phyloP scores from a whole-genome alignment of 2,888 invertebrate genomes.

The Pseudoips prasinana region DNA sequence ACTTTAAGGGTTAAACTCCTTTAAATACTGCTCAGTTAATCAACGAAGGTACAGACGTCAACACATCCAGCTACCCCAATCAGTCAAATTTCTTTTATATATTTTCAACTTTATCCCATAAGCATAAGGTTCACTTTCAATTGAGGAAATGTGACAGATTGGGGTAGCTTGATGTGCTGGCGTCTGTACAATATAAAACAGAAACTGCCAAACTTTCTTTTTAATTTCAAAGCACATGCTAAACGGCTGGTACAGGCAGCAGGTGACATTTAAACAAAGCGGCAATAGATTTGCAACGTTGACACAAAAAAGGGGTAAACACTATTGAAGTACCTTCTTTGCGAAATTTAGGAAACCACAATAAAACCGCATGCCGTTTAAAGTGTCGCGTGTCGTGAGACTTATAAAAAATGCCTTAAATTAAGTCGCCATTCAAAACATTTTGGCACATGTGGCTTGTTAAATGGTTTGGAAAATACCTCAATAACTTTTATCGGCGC shows the following conservation, averaged over 20 bases:
- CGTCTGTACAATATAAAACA: too few relatives aligned
- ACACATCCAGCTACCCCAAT: too few relatives aligned
- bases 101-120: too few relatives aligned
- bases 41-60: too few relatives aligned
- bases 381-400: slow-evolving; percentile 62
- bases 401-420: slow-evolving; percentile 46
- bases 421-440: slow-evolving; percentile 47
- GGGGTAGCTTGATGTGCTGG: too few relatives aligned
- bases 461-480: slow-evolving; percentile 44
- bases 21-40: too few relatives aligned
- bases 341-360: slow-evolving; percentile 67
- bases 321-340: slow-evolving; percentile 46
- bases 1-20: too few relatives aligned
- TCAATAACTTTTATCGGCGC: slow-evolving; percentile 14
- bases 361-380: slow-evolving; percentile 66
- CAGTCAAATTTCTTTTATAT: too few relatives aligned
- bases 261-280: slow-evolving; percentile 63
- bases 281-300: slow-evolving; percentile 60
- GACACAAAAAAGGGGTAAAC: slow-evolving; percentile 56
- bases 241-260: slow-evolving; percentile 40
- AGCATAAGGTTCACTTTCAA: too few relatives aligned
- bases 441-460: slow-evolving; percentile 51
- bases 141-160: too few relatives aligned
- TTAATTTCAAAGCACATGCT: slow-evolving; percentile 41
- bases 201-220: slow-evolving; percentile 34